phyloP scores from a whole-genome alignment of 1,140 invertebrate species.

The Drosophila truncata region DNA sequence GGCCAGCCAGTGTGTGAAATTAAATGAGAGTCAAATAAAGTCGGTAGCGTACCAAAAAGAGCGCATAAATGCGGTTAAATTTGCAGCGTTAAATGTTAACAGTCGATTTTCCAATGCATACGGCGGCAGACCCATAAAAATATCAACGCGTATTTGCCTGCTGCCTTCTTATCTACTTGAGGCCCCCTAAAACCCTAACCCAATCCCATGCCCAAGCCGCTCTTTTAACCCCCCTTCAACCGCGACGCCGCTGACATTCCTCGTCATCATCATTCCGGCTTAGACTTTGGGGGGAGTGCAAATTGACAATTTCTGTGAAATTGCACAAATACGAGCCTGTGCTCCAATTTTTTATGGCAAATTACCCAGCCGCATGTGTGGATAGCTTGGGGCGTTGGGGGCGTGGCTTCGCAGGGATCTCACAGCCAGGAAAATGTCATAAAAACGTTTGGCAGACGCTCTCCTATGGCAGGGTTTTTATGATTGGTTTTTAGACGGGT shows the following conservation, averaged over 20 bases:
- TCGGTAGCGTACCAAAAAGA: slow-evolving; percentile 29
- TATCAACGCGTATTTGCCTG: slow-evolving; percentile 77
- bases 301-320: slow-evolving; percentile 83
- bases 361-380: slow-evolving; percentile 71
- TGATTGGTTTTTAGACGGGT: slow-evolving; percentile 70
- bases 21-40: slow-evolving; percentile 79
- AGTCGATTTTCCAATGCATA: slow-evolving; percentile 72
- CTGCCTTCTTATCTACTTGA: slow-evolving; percentile 37
- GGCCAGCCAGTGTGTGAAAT: slow-evolving; percentile 60
- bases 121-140: slow-evolving; percentile 64
- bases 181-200: neutral
- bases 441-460: slow-evolving; percentile 72
- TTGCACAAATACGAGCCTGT: slow-evolving; percentile 79
- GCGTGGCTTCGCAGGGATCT: slow-evolving; percentile 29
- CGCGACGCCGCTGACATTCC: slow-evolving; percentile 14
- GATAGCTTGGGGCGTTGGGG: slow-evolving; percentile 23
- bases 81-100: slow-evolving; percentile 82
- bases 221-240: neutral
- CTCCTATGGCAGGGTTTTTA: slow-evolving; percentile 64
- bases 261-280: slow-evolving; percentile 49
- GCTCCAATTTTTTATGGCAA: slow-evolving; percentile 82
- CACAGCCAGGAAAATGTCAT: slow-evolving; percentile 56
- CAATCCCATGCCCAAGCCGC: neutral
- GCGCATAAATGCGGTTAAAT: slow-evolving; percentile 74
- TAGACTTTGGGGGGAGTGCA: slow-evolving; percentile 78